Evolutionary conservation across 2,113 vertebrate species (phyloP).

Genomic region (Tinamus guttatus): DNA sequence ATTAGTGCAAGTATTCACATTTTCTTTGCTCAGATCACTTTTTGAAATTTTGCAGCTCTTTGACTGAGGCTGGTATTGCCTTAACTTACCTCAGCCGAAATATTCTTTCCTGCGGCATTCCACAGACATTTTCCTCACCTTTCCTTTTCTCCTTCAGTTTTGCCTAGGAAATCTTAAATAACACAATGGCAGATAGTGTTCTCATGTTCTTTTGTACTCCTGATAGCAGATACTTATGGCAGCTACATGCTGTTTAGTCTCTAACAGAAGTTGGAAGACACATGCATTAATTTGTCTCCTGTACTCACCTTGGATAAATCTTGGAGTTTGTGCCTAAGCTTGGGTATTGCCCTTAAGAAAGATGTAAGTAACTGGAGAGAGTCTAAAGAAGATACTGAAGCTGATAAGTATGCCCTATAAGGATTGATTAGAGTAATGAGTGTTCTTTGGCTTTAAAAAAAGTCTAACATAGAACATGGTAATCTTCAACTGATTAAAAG

Average conservation of each 20-base stretch:
- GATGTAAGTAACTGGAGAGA: neutral
- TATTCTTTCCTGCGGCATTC: neutral
- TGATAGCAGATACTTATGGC: neutral
- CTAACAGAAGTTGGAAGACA: neutral
- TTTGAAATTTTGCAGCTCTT: neutral
- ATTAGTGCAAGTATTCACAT: neutral
- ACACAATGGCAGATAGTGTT: neutral
- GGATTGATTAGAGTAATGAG: neutral
- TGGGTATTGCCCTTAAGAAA: neutral
- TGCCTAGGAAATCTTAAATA: neutral
- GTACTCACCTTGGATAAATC: neutral
- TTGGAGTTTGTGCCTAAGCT: neutral
- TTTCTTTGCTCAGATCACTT: neutral
- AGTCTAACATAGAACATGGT: accelerated
- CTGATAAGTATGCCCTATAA: neutral
- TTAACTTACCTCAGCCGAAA: neutral
- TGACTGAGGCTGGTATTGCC: neutral
- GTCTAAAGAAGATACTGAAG: neutral
- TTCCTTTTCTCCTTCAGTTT: neutral
- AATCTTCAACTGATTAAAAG: neutral
- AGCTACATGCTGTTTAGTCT: neutral
- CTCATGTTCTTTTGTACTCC: neutral
- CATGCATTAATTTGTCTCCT: neutral
- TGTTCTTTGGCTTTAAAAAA: neutral
- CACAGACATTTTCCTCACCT: neutral